Evolutionary conservation across 2,888 invertebrate species (phyloP), one percentile per base, ranked within the genome.

Genomic region (Caenorhabditis virilis): DNA sequence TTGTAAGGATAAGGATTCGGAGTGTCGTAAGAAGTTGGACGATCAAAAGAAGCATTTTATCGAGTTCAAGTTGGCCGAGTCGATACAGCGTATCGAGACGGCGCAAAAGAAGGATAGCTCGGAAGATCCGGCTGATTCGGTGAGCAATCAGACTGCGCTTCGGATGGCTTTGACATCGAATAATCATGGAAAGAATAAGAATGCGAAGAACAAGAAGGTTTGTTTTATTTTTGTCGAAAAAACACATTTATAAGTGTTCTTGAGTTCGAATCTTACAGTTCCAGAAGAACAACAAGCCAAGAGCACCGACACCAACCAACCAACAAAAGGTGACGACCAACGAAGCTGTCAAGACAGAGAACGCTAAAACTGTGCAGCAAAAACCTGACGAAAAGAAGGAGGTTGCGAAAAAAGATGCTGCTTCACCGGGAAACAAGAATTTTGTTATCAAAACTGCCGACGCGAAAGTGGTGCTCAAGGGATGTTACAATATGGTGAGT

Each of bases 71-170:
- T 59, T 80, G 23, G 74, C 71, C 41, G 77, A 80, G 55, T 78
- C 78, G n/a, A 80, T 80, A 41, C 74, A 72, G 35, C 62, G 80
- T 20, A 82, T 80, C 38, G 82, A 80, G 49, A 78, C 76, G 45
- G 43, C 45, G 38, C n/a, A 35, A 35, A 23, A 38, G 23, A 25
- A 25, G 36, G 36, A 48, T 20, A 13, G n/a, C n/a, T 25, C 48
- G 5, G 26, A 2, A 7, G 38, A 36, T 2, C 35, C 33, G 7
- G 5, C 5, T 15, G 48, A 62, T 43, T 42, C 22, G 15, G 36
- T 36, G 6, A 39, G 56, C 23, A 68, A 64, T 57, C 69, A 61
- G 30, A 54, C 39, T 16, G 65, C 61, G 5, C 42, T 69, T 46
- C 41, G 51, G 13, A 53, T 57, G 52, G 69, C 65, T 36, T 20